Evolutionary conservation across 2,113 vertebrate genomes (phyloP).

Genomic region (Saccopteryx leptura): DNA sequence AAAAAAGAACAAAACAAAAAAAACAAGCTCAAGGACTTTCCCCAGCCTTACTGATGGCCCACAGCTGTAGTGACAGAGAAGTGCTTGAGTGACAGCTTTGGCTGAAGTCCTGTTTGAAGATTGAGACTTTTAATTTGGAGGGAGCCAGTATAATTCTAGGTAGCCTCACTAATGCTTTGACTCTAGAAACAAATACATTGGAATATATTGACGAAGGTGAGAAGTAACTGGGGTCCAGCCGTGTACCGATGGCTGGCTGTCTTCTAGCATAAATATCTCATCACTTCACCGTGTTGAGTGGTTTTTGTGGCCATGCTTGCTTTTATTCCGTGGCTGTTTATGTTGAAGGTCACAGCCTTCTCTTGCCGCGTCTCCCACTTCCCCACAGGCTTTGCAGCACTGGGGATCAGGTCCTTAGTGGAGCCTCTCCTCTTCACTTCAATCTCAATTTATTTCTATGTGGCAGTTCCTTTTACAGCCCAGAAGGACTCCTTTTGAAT

Average conservation of each 20-base stretch:
- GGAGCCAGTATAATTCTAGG: background rate
- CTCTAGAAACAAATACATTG: background rate
- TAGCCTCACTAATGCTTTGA: constrained; percentile 21
- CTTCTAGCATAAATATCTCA: background rate
- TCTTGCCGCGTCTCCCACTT: background rate
- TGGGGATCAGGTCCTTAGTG: background rate
- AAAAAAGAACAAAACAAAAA: no score
- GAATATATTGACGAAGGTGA: background rate
- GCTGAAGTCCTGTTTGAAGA: constrained; percentile 20
- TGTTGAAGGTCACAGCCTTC: background rate
- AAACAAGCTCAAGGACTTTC: background rate
- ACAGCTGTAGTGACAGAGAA: background rate
- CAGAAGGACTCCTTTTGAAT: background rate
- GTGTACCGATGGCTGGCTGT: background rate
- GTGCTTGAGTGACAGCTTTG: background rate
- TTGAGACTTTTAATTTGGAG: background rate
- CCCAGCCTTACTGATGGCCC: background rate
- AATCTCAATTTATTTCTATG: background rate
- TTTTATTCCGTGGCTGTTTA: background rate
- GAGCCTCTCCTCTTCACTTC: background rate
- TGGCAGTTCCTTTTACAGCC: background rate
- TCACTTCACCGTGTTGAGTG: background rate
- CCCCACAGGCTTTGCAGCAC: background rate
- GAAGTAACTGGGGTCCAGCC: background rate
- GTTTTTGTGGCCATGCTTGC: background rate